These are phyloP conservation scores for Isaurus tuberculatus DNA, from an alignment of 92 coral and sea anemone genomes.

Conservation along the genomic window DNA sequence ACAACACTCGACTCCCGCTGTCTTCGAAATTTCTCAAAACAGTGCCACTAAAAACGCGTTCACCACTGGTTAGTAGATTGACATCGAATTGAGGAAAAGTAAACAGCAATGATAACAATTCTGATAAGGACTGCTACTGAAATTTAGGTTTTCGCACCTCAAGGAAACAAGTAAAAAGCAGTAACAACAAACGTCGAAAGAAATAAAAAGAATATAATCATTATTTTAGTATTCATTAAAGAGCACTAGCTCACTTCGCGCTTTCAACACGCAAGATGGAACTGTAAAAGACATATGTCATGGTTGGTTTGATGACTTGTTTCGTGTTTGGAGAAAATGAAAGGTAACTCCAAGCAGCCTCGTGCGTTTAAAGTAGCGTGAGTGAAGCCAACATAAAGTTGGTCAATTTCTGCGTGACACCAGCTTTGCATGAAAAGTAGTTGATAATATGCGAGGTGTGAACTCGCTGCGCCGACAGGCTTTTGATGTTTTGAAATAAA, in stretches of 20 bases:
- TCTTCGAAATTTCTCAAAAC: slow-evolving; percentile 5
- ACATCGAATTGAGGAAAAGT: slow-evolving; percentile 15
- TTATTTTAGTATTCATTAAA: slow-evolving; percentile 36
- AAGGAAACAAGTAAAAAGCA: not conserved
- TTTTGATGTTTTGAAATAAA: slow-evolving; percentile 52
- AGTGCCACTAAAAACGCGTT: not conserved
- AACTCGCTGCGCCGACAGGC: slow-evolving; percentile 59
- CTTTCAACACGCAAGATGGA: slow-evolving; percentile 32
- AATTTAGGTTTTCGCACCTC: slow-evolving; percentile 2
- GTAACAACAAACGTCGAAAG: not conserved
- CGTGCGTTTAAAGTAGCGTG: slow-evolving; percentile 69
- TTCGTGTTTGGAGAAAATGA: not conserved
- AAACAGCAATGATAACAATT: slow-evolving; percentile 37
- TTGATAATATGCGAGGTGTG: slow-evolving; percentile 68
- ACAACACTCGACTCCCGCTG: slow-evolving; percentile 38
- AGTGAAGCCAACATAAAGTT: slow-evolving; percentile 65
- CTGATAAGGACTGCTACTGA: not conserved
- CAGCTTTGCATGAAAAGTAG: slow-evolving; percentile 57
- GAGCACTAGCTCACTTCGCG: slow-evolving; percentile 17
- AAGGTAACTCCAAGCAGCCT: slow-evolving; percentile 23
- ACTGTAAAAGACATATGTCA: not conserved
- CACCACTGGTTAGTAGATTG: slow-evolving; percentile 28
- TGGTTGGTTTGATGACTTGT: not conserved
- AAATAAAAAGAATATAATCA: slow-evolving; percentile 30
- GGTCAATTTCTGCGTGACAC: slow-evolving; percentile 75